Base-by-base conservation (phyloP, 2,113 vertebrate species). In the Thamnophis sirtalis region DNA sequence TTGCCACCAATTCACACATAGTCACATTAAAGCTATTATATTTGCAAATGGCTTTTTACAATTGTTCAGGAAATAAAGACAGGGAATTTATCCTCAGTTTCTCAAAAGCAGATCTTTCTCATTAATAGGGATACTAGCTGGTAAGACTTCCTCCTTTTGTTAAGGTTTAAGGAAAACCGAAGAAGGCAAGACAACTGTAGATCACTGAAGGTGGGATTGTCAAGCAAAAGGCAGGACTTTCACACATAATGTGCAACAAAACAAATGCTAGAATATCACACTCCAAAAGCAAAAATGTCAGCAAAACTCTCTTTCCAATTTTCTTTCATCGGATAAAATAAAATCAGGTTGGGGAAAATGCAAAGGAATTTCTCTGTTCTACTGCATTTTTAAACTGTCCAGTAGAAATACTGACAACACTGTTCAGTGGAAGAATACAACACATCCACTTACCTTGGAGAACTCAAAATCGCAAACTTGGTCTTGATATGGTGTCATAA, bases 401-500 rank as follows among this genome's bases (percentile, higher is more conserved):
- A 38, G 15, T 38, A 73, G 68, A 38, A 73, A 73, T 38, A 73
- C n/a, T 38, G 68, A 73, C 68, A 54, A 92, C 92, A 91, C 88
- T 87, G 93, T 94, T 95, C 94, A 96, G 94, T 95, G 95, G 94
- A 0, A 50, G 92, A 93, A 96, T 84, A 90, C 93, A 96, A 96
- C 94, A 58, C 92, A 51, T 93, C 93, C 87, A 1, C 95, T 96
- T 96, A 94, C 94, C 96, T 96, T 0, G 49, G 90, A 93, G 95
- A 93, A 56, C 93, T 93, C 87, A 95, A 94, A 95, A 94, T 73
- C 94, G 93, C 92, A 95, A 95, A 94, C 96, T 92, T 93, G 49
- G 95, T 48, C 95, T 95, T 93, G 95, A 96, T 96, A 95, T 89
- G 84, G 2, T 91, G 96, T 96, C 96, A 96, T 38, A 95, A 92